Conservation (phyloP, 2,888 invertebrate species). For the Caenorhabditis parvicauda region DNA sequence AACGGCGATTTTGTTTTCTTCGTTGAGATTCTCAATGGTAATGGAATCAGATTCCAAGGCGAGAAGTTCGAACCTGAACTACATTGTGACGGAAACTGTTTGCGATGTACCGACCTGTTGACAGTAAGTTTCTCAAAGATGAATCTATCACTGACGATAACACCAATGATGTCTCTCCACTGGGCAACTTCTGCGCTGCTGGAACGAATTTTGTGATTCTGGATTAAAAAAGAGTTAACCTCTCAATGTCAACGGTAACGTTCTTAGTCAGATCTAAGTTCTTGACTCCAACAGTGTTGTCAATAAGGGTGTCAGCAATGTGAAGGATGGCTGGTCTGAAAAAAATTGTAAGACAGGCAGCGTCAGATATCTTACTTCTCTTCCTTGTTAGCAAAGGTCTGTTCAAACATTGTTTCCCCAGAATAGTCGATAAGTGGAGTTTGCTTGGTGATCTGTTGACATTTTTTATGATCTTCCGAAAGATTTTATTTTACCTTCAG, state of each 20-base stretch:
- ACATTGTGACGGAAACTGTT: not conserved
- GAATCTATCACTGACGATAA: constrained; percentile 50
- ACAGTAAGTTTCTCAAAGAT: constrained; percentile 45
- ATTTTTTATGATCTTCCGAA: not conserved
- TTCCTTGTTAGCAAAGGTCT: constrained; percentile 23
- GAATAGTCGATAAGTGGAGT: constrained; percentile 24
- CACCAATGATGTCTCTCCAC: constrained; percentile 56
- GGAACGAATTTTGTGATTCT: not conserved
- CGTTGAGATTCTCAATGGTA: constrained; percentile 19
- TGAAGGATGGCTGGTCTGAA: constrained; percentile 34
- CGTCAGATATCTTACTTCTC: constrained; percentile 16
- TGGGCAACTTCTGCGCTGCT: constrained; percentile 24
- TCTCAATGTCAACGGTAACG: constrained; percentile 51
- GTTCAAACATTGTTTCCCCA: constrained; percentile 30
- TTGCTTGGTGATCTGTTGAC: constrained; percentile 16
- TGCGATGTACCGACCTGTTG: constrained; percentile 21
- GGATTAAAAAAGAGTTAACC: constrained; percentile 9
- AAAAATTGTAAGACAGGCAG: not conserved
- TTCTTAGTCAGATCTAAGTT: constrained; percentile 47
- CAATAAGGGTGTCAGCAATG: constrained; percentile 33
- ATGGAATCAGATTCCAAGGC: constrained; percentile 24
- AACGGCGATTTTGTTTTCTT: constrained; percentile 27
- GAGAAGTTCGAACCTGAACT: constrained; percentile 32
- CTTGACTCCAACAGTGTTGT: constrained; percentile 37
- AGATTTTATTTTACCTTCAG: constrained; percentile 22